phyloP scores from a whole-genome alignment of 2,888 invertebrate species.

The Drosophila tanythrix region DNA sequence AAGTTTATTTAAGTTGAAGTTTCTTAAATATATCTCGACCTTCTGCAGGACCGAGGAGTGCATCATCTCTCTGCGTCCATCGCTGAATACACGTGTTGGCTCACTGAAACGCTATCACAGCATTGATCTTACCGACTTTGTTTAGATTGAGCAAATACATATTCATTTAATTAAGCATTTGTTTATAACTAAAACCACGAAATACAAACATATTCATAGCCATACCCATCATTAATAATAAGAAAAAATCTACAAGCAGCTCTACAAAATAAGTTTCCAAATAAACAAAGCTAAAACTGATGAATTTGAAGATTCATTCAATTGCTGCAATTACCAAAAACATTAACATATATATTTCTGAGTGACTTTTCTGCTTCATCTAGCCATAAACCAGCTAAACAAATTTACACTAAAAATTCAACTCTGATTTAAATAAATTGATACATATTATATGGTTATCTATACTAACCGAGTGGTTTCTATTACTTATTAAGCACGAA shows the following conservation, averaged over 20 bases:
- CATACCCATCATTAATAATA: background rate
- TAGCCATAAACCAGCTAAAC: background rate
- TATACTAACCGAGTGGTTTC: background rate
- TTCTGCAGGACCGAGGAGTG: constrained; percentile 83
- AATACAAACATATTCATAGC: background rate
- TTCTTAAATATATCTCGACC: constrained; percentile 18
- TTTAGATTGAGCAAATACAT: constrained; percentile 42
- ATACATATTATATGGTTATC: background rate
- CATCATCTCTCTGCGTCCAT: constrained; percentile 80
- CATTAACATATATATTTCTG: background rate
- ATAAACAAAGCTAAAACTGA: background rate
- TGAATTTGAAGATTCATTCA: background rate
- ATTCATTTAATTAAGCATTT: background rate
- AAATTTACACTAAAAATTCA: background rate
- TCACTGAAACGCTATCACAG: constrained; percentile 67
- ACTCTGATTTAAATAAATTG: background rate
- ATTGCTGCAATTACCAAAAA: background rate
- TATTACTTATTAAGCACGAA: background rate
- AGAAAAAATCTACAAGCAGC: background rate
- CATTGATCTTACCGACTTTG: constrained; percentile 77
- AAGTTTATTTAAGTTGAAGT: background rate
- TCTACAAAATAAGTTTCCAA: background rate
- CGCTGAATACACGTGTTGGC: constrained; percentile 66
- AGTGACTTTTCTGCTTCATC: background rate
- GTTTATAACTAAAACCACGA: background rate